phyloP scores from a whole-genome alignment of 2,888 invertebrate species.

The Baronia brevicornis region DNA sequence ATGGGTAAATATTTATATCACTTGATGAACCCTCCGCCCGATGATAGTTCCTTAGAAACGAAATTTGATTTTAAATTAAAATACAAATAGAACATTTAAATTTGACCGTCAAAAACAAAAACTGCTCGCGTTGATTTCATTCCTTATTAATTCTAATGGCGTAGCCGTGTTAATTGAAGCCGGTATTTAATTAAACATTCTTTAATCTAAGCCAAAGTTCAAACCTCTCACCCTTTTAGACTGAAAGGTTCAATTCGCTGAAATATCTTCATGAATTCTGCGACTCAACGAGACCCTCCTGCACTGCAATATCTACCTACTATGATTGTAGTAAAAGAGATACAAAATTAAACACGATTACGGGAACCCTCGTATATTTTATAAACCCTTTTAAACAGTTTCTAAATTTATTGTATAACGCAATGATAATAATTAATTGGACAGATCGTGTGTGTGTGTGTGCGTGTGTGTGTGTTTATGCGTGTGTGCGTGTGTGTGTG shows the following conservation, averaged over 20 bases:
- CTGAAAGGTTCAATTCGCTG: conserved; percentile 39
- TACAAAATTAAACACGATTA: conserved; percentile 15
- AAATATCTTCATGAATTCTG: conserved; percentile 31
- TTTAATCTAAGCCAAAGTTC: conserved; percentile 41
- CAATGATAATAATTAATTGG: no score
- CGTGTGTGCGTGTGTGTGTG: no score
- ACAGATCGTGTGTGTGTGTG: conserved; percentile 2
- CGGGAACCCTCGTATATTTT: conserved; percentile 12
- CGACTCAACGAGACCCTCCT: conserved; percentile 9
- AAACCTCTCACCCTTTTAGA: conserved; percentile 38
- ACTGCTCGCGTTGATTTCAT: conserved; percentile 20
- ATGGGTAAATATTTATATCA: no score
- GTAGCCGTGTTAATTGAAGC: conserved; percentile 38
- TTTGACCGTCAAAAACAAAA: not conserved
- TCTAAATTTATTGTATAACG: no score
- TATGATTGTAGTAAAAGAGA: conserved; percentile 8
- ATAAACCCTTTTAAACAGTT: conserved; percentile 10
- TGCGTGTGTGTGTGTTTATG: no score
- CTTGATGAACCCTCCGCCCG: no score
- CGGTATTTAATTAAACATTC: conserved; percentile 46
- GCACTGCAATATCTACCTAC: conserved; percentile 12
- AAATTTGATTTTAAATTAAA: no score
- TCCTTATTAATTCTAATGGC: conserved; percentile 31
- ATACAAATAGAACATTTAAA: not conserved
- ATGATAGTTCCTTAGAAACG: no score